phyloP scores from a whole-genome alignment of 2,113 vertebrate genomes.

The Sylvietta virens region DNA sequence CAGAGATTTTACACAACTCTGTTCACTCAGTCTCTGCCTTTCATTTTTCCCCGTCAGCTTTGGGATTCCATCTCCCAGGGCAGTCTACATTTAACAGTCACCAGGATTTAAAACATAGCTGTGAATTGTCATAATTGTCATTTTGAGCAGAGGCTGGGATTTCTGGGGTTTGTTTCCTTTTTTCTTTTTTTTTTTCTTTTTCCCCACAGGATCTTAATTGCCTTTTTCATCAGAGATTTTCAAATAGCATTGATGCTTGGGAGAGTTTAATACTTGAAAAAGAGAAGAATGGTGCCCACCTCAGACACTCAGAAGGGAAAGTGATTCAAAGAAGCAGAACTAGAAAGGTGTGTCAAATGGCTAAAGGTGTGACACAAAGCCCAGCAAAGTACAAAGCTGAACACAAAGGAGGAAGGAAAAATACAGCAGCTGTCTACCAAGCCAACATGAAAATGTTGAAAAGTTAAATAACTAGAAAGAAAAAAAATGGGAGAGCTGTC shows the following conservation, averaged over 20 bases:
- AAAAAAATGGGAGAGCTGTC: neutral
- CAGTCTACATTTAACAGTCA: neutral
- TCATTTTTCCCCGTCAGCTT: neutral
- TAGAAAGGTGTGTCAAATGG: conserved; percentile 33
- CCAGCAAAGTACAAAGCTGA: neutral
- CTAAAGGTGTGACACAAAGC: conserved; percentile 18
- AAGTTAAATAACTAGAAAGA: neutral
- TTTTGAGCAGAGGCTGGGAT: neutral
- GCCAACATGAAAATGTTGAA: conserved; percentile 1
- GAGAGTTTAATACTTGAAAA: neutral
- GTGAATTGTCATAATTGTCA: neutral
- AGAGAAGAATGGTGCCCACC: neutral
- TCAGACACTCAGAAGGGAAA: neutral
- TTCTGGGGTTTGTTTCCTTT: neutral
- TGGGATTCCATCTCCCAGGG: neutral
- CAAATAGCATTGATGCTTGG: neutral
- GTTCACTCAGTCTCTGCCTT: neutral
- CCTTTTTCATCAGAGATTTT: conserved; percentile 7
- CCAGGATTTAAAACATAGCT: neutral
- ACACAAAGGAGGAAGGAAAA: neutral
- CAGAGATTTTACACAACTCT: neutral
- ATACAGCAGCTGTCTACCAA: neutral
- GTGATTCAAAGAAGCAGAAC: neutral
- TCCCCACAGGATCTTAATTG: neutral
- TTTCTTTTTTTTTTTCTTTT: too few species aligned